These are phyloP conservation scores for Drosophila triauraria DNA, from an alignment of 1,140 invertebrate species.

Conservation along the genomic window DNA sequence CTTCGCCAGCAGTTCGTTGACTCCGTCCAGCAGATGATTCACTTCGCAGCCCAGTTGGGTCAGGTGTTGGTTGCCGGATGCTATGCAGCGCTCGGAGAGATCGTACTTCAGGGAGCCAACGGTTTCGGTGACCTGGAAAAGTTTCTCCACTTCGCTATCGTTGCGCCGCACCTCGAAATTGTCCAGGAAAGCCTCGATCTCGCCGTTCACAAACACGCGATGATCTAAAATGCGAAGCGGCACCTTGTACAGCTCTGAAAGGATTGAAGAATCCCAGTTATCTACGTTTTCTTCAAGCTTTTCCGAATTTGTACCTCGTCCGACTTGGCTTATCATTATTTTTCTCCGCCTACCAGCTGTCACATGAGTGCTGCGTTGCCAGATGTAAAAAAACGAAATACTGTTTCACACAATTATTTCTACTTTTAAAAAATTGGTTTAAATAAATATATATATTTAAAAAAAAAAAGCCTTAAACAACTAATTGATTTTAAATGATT, in stretches of 20 bases:
- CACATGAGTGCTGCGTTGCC: conserved; percentile 55
- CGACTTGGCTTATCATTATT: conserved; percentile 78
- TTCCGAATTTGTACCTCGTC: conserved; percentile 47
- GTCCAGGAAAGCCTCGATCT: conserved; percentile 92
- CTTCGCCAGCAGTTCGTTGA: conserved; percentile 60
- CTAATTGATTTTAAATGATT: background rate
- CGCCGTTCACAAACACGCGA: conserved; percentile 92
- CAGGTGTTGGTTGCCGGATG: conserved; percentile 69
- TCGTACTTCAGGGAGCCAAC: conserved; percentile 90
- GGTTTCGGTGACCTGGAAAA: conserved; percentile 91
- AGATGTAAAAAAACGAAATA: background rate
- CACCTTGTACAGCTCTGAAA: conserved; percentile 91
- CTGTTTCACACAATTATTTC: background rate
- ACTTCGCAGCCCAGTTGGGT: conserved; percentile 52
- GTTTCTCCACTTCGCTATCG: conserved; percentile 91
- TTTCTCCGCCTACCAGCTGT: conserved; percentile 50
- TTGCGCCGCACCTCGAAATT: conserved; percentile 93
- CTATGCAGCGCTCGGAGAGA: conserved; percentile 70
- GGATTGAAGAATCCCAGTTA: background rate
- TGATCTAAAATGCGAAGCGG: conserved; percentile 94
- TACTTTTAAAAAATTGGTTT: too few species aligned
- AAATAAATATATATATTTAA: background rate
- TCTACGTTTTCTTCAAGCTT: background rate
- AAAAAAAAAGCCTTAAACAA: background rate
- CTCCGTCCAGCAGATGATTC: conserved; percentile 51